Conservation (phyloP, 2,797 vertebrate genomes). For the Rhinoraja longicauda region DNA sequence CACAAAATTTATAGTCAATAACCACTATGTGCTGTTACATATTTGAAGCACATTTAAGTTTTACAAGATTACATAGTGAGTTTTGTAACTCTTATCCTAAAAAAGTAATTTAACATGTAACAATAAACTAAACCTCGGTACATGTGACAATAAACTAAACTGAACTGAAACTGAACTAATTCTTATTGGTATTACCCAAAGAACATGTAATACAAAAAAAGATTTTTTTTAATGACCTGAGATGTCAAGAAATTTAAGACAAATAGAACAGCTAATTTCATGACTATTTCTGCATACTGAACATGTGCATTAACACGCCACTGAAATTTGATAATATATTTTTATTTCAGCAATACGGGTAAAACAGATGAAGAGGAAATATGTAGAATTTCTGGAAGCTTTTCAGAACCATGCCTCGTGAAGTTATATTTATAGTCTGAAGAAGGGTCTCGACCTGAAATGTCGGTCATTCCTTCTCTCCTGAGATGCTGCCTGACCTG, state of each 20-base stretch:
- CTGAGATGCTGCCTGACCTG: too few species aligned
- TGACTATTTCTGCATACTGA: neutral
- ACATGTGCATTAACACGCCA: neutral
- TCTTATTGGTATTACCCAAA: neutral
- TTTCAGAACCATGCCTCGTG: neutral
- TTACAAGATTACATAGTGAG: neutral
- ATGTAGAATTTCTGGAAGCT: neutral
- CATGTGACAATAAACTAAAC: too few species aligned
- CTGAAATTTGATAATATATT: neutral
- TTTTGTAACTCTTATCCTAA: neutral
- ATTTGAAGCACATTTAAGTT: neutral
- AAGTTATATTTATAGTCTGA: neutral
- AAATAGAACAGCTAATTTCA: neutral
- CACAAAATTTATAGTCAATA: neutral
- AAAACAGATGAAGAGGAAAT: constrained; percentile 27
- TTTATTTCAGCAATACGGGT: neutral
- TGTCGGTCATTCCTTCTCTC: too few species aligned
- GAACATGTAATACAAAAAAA: neutral
- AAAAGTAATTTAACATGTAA: too few species aligned
- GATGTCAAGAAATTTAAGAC: neutral
- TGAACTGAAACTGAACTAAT: neutral
- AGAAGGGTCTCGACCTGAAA: too few species aligned
- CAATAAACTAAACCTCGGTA: too few species aligned
- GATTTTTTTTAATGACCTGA: neutral
- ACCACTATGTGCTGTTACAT: neutral